Conservation (phyloP, 2,797 vertebrate species). For the Eupleurogrammus muticus region DNA sequence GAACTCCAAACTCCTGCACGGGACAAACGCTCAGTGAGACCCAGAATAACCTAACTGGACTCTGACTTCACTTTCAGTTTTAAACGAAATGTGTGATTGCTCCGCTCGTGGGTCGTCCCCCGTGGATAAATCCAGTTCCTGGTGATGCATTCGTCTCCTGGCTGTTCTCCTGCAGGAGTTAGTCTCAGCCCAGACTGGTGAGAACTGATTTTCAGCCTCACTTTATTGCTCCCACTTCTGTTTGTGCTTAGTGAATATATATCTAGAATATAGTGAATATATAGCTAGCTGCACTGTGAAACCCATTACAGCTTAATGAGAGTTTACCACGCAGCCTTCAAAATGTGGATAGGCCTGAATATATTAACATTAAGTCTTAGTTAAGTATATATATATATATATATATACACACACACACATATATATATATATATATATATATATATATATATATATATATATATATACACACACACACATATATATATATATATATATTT, state of each 20-base stretch:
- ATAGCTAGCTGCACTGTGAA: no score
- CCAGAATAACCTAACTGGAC: no score
- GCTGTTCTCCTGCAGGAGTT: constrained; percentile 37
- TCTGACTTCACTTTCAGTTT: no score
- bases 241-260: constrained; percentile 27
- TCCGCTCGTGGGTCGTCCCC: no score
- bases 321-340: constrained; percentile 3
- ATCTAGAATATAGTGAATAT: background rate
- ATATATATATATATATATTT: no score
- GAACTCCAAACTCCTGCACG: constrained; percentile 91
- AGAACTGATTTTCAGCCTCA: constrained; percentile 20
- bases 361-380: constrained; percentile 12
- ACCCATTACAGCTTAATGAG: background rate
- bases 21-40: no score
- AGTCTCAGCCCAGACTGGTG: constrained; percentile 27
- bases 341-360: constrained; percentile 8
- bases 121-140: constrained; percentile 15
- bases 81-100: background rate
- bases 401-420: no score
- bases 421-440: no score
- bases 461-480: no score
- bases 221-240: constrained; percentile 40
- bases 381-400: no score
- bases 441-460: no score
- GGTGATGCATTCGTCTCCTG: constrained; percentile 22